A percentile compares a stretch with the other conserved stretches of the same genome.
phyloP scores from a whole-genome alignment of 2,113 vertebrate genomes.

The Rhinolophus ferrumequinum region DNA sequence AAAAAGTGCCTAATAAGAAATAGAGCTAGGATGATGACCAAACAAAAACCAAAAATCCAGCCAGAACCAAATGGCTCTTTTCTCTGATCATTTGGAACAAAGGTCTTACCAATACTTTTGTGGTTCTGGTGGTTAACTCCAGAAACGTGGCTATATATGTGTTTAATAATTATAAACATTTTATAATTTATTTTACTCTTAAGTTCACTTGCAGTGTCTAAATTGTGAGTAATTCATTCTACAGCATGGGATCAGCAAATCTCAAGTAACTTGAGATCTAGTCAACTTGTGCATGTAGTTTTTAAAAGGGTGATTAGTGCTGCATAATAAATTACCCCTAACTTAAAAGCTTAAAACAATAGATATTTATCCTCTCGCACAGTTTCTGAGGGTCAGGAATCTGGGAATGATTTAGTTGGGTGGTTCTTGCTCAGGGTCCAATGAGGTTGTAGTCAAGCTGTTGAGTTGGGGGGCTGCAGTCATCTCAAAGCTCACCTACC shows the following conservation, averaged over 20 bases:
- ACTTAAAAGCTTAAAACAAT: not conserved
- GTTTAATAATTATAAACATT: not conserved
- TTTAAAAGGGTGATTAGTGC: not conserved
- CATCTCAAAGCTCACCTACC: not conserved
- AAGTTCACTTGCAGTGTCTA: not conserved
- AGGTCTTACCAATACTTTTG: not conserved
- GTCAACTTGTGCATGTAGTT: not conserved
- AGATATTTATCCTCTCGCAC: not conserved
- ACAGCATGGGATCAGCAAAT: not conserved
- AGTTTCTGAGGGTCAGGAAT: not conserved
- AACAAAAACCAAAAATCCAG: not conserved
- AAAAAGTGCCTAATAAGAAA: not conserved
- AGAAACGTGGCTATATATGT: not conserved
- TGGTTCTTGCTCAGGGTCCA: not conserved
- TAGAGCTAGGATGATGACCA: not conserved
- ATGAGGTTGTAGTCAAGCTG: not conserved
- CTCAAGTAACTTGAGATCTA: not conserved
- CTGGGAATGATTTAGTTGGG: not conserved
- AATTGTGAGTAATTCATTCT: not conserved
- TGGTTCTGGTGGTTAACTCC: not conserved
- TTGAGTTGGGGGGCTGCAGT: too few relatives aligned
- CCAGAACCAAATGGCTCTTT: not conserved
- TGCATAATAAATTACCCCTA: not conserved
- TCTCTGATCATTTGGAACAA: not conserved
- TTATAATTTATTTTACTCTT: not conserved